Percentiles rank a stretch among this genome's conserved stretches.
These are phyloP conservation scores for Cygnus atratus DNA, from an alignment of 2,113 vertebrate species.

Conservation along the genomic window DNA sequence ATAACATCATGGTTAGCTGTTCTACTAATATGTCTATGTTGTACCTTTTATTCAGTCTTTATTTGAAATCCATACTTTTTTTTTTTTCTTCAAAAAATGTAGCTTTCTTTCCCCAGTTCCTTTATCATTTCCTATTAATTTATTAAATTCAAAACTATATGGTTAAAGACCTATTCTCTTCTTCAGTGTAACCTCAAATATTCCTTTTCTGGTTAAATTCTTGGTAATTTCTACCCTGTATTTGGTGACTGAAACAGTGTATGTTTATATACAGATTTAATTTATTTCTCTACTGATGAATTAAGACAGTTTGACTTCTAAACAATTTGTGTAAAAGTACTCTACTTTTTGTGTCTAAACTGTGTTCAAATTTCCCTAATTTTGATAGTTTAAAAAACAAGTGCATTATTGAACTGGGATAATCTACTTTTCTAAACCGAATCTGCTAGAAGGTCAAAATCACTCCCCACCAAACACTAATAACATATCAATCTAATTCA, in stretches of 20 bases:
- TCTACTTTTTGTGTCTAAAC: neutral
- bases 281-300: neutral
- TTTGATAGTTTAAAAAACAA: neutral
- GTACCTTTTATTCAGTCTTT: neutral
- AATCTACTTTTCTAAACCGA: neutral
- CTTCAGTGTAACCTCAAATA: neutral
- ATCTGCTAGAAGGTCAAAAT: neutral
- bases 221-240: neutral
- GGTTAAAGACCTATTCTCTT: neutral
- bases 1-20: neutral
- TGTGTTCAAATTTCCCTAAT: neutral
- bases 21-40: neutral
- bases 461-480: neutral
- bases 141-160: neutral
- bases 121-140: neutral
- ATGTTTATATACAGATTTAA: fast-evolving
- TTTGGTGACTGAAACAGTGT: fast-evolving
- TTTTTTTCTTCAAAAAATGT: neutral
- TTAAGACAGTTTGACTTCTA: neutral
- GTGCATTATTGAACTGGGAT: neutral
- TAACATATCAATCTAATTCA: neutral
- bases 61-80: neutral
- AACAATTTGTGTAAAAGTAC: neutral
- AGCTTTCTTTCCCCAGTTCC: neutral
- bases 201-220: neutral